Evolutionary conservation across 2,113 vertebrate genomes (phyloP).

Genomic region (Monopterus albus): DNA sequence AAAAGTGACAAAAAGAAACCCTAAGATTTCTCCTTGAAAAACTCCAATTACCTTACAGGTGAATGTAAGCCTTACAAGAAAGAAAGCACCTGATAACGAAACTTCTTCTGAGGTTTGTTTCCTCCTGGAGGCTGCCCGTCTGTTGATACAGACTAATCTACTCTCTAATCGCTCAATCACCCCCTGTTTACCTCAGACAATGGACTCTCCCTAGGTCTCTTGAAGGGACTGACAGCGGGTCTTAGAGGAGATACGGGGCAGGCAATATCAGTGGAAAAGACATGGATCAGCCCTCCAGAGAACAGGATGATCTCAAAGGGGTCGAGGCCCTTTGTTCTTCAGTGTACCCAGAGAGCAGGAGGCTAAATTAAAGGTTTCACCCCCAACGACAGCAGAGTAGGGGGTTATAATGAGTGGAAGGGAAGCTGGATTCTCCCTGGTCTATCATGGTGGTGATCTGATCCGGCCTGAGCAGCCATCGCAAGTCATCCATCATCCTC

Average conservation of each 20-base stretch:
- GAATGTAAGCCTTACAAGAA: neutral
- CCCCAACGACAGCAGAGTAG: conserved; percentile 50
- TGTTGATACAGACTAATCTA: conserved; percentile 60
- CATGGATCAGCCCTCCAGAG: conserved; percentile 46
- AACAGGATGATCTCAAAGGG: conserved; percentile 8
- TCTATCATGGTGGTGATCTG: conserved; percentile 84
- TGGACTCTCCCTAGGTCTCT: conserved; percentile 46
- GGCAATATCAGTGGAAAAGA: conserved; percentile 24
- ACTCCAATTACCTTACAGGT: neutral
- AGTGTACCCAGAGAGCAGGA: conserved; percentile 43
- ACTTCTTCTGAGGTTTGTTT: neutral
- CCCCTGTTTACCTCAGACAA: conserved; percentile 63
- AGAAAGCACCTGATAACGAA: conserved; percentile 15
- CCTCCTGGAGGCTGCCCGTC: neutral
- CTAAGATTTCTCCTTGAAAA: no score
- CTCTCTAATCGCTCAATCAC: conserved; percentile 61
- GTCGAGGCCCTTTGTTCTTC: conserved; percentile 80
- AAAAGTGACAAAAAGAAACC: neutral
- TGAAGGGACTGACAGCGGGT: conserved; percentile 55
- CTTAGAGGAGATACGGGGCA: conserved; percentile 38
- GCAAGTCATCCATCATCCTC: conserved; percentile 90
- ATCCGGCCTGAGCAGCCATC: conserved; percentile 69
- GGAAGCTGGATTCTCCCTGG: conserved; percentile 27
- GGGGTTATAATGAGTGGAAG: conserved; percentile 49
- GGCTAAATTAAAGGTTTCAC: conserved; percentile 79